These are phyloP conservation scores for Rostratula benghalensis DNA, from an alignment of 2,113 vertebrate genomes.

Conservation along the genomic window DNA sequence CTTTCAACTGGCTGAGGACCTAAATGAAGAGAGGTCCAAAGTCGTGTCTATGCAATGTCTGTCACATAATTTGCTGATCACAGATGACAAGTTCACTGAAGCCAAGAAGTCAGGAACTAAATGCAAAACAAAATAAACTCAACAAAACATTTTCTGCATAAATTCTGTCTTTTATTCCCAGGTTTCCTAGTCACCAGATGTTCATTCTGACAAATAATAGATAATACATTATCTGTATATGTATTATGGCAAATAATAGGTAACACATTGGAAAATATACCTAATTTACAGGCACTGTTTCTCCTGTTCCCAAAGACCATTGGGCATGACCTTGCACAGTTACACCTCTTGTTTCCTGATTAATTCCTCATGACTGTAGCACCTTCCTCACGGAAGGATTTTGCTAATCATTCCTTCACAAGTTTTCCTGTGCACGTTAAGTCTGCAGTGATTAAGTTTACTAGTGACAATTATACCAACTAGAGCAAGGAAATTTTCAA, in stretches of 20 bases:
- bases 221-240: neutral
- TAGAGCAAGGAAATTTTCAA: neutral
- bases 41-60: neutral
- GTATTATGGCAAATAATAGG: neutral
- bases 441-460: neutral
- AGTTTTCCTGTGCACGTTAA: neutral
- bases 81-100: slow-evolving; percentile 8
- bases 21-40: neutral
- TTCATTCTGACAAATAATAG: neutral
- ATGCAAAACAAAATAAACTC: neutral
- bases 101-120: neutral
- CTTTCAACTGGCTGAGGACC: neutral
- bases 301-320: neutral
- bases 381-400: neutral
- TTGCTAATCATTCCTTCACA: neutral
- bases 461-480: neutral
- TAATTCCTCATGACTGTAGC: neutral
- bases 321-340: neutral
- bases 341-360: neutral
- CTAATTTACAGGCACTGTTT: neutral
- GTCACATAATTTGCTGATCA: neutral
- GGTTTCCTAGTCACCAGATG: neutral
- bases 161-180: neutral
- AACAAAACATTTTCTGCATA: neutral
- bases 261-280: neutral